Evolutionary conservation across 35 echinoderm and acorn worm species (phyloP).

Genomic region (Heliocidaris erythrogramma): DNA sequence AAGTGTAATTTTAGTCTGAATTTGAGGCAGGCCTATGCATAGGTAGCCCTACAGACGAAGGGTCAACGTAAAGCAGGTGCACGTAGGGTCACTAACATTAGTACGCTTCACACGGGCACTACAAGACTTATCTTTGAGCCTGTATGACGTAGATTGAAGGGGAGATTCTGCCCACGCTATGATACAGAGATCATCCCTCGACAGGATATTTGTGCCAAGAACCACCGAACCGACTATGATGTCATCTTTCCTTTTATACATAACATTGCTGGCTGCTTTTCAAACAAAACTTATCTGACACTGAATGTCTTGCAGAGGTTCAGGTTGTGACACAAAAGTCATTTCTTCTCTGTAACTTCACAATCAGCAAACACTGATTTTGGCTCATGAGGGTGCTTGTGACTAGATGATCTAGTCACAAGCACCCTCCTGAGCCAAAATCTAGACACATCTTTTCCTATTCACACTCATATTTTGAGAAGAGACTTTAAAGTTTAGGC

Average conservation of each 20-base stretch:
- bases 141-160: conserved; percentile 15
- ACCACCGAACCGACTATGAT: not conserved
- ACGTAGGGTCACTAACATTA: not conserved
- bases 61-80: not conserved
- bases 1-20: no score
- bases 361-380: no score
- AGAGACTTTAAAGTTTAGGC: no score
- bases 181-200: not conserved
- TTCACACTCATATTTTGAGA: no score
- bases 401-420: no score
- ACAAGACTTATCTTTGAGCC: not conserved
- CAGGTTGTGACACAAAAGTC: not conserved
- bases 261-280: conserved; percentile 1
- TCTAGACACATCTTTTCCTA: no score
- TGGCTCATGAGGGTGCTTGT: no score
- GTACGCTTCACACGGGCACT: not conserved
- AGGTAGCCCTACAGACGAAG: no score
- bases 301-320: not conserved
- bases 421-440: no score
- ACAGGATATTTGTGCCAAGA: conserved; percentile 32
- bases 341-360: not conserved
- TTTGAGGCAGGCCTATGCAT: no score
- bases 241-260: conserved; percentile 29
- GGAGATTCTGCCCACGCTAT: not conserved
- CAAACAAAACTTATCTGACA: not conserved